phyloP scores from a whole-genome alignment of 2,797 vertebrate genomes.

The Orestias chungarensis region DNA sequence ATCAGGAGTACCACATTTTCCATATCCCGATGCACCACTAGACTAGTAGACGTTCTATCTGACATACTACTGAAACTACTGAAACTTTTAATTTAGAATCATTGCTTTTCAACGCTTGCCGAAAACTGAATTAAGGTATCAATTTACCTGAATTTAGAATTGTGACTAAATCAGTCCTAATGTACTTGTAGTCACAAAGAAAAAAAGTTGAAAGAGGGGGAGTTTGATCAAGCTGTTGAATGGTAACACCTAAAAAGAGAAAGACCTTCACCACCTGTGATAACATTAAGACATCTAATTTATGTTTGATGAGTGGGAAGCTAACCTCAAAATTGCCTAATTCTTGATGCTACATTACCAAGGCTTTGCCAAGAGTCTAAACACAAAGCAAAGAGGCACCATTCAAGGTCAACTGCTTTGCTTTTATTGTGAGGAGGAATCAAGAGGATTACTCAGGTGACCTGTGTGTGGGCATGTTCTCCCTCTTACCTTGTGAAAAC shows the following conservation, averaged over 20 bases:
- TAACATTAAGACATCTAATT: neutral
- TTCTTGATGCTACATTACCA: neutral
- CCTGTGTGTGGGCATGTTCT: neutral
- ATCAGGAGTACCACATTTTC: too few species aligned
- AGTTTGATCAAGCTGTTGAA: neutral
- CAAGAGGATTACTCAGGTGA: neutral
- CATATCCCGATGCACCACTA: too few species aligned
- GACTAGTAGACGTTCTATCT: neutral
- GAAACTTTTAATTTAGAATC: neutral
- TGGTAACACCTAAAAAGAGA: neutral
- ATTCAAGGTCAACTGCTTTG: slow-evolving; percentile 8
- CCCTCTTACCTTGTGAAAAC: neutral
- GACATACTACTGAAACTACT: neutral
- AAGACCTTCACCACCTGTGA: neutral
- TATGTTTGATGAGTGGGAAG: neutral
- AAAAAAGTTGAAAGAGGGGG: neutral
- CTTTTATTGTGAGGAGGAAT: neutral
- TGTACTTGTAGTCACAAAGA: neutral
- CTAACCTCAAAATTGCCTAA: neutral
- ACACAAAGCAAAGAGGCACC: neutral
- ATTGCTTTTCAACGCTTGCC: neutral
- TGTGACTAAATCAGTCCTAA: neutral
- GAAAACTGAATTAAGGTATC: neutral
- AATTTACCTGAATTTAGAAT: neutral
- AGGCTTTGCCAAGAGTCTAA: neutral